Evolutionary conservation across 2,113 vertebrate species (phyloP).

Genomic region (Setophaga kirtlandii): DNA sequence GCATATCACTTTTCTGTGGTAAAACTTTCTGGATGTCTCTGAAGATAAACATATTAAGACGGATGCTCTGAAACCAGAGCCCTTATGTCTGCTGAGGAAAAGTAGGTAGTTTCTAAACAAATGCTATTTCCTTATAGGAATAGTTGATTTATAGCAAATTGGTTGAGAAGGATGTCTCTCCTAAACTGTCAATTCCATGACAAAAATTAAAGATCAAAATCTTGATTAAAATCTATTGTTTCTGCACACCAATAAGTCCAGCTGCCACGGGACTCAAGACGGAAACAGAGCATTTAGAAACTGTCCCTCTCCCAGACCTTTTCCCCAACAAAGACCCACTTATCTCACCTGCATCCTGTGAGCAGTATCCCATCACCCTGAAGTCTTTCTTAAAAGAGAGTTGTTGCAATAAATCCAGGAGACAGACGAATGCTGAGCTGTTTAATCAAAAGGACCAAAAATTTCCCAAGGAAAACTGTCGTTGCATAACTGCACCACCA

Average conservation of each 20-base stretch:
- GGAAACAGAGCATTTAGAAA: not conserved
- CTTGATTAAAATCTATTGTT: not conserved
- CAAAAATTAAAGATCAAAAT: not conserved
- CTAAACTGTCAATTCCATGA: not conserved
- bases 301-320: not conserved
- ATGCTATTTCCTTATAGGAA: not conserved
- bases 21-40: conserved; percentile 9
- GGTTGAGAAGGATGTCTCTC: not conserved
- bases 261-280: fast-evolving
- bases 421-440: not conserved
- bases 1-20: conserved; percentile 11
- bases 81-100: not conserved
- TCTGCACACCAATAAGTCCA: not conserved
- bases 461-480: not conserved
- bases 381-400: not conserved
- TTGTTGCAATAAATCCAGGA: not conserved
- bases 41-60: not conserved
- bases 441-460: not conserved
- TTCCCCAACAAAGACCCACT: not conserved
- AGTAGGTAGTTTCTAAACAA: not conserved
- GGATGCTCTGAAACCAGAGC: not conserved
- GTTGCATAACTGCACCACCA: not conserved
- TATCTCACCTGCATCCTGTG: not conserved
- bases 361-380: not conserved
- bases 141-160: not conserved